phyloP scores from a whole-genome alignment of 2,797 vertebrate genomes.

The Aselliscus stoliczkanus region DNA sequence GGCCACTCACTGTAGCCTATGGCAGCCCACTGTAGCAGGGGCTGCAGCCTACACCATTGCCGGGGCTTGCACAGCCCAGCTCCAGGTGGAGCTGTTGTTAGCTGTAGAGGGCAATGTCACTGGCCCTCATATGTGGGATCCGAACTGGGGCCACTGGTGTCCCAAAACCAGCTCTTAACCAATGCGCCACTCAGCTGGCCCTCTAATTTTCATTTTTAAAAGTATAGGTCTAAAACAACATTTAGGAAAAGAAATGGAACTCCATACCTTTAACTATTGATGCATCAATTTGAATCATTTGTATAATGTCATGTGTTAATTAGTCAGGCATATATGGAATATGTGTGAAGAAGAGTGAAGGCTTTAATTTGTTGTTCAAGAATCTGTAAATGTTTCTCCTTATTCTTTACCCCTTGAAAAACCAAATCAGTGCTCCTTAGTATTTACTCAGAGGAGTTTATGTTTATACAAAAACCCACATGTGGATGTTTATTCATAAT shows the following conservation, averaged over 20 bases:
- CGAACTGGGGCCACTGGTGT: too few relatives aligned
- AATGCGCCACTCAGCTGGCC: too few relatives aligned
- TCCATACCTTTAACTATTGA: not conserved
- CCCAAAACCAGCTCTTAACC: too few relatives aligned
- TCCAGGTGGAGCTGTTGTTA: too few relatives aligned
- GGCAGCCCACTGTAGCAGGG: too few relatives aligned
- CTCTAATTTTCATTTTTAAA: not conserved
- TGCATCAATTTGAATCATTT: not conserved
- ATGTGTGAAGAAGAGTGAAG: not conserved
- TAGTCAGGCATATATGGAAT: not conserved
- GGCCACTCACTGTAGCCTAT: too few relatives aligned
- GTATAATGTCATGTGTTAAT: not conserved
- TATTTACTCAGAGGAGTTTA: not conserved
- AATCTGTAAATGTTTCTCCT: slow-evolving; percentile 1
- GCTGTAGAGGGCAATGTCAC: too few relatives aligned
- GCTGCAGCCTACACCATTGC: too few relatives aligned
- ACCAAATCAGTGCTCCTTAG: not conserved
- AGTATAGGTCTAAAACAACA: not conserved
- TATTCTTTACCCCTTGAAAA: slow-evolving; percentile 55
- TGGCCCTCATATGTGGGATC: too few relatives aligned
- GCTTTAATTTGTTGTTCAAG: not conserved
- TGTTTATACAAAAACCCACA: not conserved
- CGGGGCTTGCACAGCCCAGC: too few relatives aligned
- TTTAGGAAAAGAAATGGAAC: not conserved
- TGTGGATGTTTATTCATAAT: not conserved